phyloP scores from a whole-genome alignment of 2,888 invertebrate species.

The Limnephilus rhombicus region DNA sequence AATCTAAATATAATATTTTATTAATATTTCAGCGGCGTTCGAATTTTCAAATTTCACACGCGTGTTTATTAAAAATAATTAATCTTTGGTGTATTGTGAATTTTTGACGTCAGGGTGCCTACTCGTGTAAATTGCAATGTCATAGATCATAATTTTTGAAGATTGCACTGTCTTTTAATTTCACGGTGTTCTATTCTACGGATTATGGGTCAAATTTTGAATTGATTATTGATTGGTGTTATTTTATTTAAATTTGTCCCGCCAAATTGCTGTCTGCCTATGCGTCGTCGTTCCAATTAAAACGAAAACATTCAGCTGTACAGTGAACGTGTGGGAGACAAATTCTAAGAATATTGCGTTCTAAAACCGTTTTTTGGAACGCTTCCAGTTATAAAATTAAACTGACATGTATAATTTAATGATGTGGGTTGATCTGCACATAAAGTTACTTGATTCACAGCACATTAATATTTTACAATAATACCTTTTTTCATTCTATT shows the following conservation, averaged over 20 bases:
- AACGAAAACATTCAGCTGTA: slow-evolving; percentile 17
- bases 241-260: neutral
- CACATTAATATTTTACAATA: neutral
- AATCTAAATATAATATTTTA: neutral
- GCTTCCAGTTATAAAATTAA: slow-evolving; percentile 57
- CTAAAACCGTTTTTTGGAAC: slow-evolving; percentile 53
- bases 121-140: neutral
- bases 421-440: slow-evolving; percentile 14
- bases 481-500: neutral
- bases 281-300: neutral
- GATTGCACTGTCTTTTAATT: neutral
- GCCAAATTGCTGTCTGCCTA: slow-evolving; percentile 24
- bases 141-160: neutral
- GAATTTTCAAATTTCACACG: slow-evolving; percentile 8
- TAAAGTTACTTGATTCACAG: neutral
- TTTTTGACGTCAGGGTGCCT: neutral
- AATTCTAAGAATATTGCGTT: slow-evolving; percentile 57
- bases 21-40: neutral
- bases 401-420: slow-evolving; percentile 18
- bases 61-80: slow-evolving; percentile 12
- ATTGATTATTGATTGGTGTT: neutral
- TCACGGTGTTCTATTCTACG: neutral
- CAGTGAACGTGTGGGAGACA: slow-evolving; percentile 49
- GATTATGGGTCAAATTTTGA: neutral
- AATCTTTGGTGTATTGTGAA: neutral